phyloP scores from a whole-genome alignment of 1,140 invertebrate genomes.

The Hyposmocoma kahamanoa region DNA sequence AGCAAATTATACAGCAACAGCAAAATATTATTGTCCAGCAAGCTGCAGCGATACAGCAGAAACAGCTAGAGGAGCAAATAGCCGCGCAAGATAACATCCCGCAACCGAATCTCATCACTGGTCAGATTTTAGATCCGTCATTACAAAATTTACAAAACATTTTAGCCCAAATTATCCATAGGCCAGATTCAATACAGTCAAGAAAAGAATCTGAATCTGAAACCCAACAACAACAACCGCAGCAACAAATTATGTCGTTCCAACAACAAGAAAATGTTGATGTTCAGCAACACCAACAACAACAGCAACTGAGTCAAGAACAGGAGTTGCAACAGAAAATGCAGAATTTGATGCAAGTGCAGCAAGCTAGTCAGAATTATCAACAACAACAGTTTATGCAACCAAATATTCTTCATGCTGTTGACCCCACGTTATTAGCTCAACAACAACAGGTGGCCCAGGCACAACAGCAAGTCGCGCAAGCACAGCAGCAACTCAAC shows the following conservation, averaged over 20 bases:
- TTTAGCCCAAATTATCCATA: conserved; percentile 64
- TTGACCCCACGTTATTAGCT: conserved; percentile 47
- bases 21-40: conserved; percentile 65
- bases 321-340: conserved; percentile 50
- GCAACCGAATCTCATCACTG: conserved; percentile 48
- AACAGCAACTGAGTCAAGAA: conserved; percentile 20
- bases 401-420: conserved; percentile 37
- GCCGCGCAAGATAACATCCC: conserved; percentile 56
- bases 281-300: conserved; percentile 23
- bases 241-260: too few species aligned
- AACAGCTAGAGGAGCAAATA: conserved; percentile 64
- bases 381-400: conserved; percentile 55
- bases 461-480: conserved; percentile 61
- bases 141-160: conserved; percentile 68
- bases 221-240: conserved; percentile 21
- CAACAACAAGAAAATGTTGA: neutral
- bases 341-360: conserved; percentile 52
- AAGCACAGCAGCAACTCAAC: conserved; percentile 62
- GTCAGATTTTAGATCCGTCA: conserved; percentile 58
- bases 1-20: conserved; percentile 62
- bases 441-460: conserved; percentile 58
- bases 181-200: conserved; percentile 50
- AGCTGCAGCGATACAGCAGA: conserved; percentile 65
- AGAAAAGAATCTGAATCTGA: conserved; percentile 66
- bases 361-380: conserved; percentile 56